Evolutionary conservation across 1,140 invertebrate species (phyloP).

Genomic region (Drosophila grimshawi): DNA sequence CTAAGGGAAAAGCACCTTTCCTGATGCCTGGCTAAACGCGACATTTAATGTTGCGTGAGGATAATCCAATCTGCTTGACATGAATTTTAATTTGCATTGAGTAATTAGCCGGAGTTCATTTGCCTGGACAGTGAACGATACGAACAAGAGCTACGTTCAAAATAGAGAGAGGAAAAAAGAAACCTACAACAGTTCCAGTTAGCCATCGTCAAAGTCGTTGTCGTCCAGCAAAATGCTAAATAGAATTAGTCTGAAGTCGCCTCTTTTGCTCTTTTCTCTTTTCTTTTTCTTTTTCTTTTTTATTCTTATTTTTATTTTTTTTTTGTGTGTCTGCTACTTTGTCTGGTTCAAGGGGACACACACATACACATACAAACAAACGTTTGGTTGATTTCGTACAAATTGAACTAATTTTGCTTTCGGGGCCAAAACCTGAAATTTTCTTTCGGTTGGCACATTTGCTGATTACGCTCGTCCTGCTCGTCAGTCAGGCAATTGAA

Average conservation of each 20-base stretch:
- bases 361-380: constrained; percentile 29
- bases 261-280: constrained; percentile 47
- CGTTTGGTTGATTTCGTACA: constrained; percentile 79
- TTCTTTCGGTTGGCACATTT: constrained; percentile 68
- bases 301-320: not conserved
- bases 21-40: constrained; percentile 65
- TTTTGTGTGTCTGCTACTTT: constrained; percentile 26
- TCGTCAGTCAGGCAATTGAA: constrained; percentile 77
- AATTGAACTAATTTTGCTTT: constrained; percentile 80
- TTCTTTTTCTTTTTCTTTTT: constrained; percentile 9
- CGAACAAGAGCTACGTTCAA: constrained; percentile 1
- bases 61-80: constrained; percentile 83
- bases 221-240: constrained; percentile 71
- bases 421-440: constrained; percentile 44
- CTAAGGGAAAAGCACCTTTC: constrained; percentile 47
- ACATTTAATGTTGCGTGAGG: constrained; percentile 83
- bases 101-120: constrained; percentile 81
- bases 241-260: constrained; percentile 67
- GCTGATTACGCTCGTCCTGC: constrained; percentile 76
- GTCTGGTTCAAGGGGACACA: constrained; percentile 19
- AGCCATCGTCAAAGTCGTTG: constrained; percentile 34
- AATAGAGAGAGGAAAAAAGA: constrained; percentile 6
- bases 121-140: constrained; percentile 53
- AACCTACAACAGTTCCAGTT: constrained; percentile 28
- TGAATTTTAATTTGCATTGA: constrained; percentile 83